Evolutionary conservation across 1,140 invertebrate genomes (phyloP).

Genomic region (Rhopalosiphum maidis): DNA sequence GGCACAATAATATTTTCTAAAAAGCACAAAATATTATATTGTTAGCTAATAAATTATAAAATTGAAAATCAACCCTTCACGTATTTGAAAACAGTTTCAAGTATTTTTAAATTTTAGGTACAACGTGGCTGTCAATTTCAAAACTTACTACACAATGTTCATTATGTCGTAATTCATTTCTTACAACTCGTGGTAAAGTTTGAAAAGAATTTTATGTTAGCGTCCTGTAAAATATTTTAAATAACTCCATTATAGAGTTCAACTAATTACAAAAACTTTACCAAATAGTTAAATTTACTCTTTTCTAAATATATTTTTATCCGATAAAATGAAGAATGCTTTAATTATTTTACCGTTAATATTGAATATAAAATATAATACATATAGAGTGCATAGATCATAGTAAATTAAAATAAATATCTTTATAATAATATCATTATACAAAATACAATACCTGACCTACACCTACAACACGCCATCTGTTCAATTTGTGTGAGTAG

Average conservation of each 20-base stretch:
- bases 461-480: not conserved
- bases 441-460: not conserved
- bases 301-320: not conserved
- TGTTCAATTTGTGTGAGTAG: not conserved
- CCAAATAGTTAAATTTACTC: not conserved
- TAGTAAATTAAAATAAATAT: constrained; percentile 15
- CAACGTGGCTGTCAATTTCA: constrained; percentile 3
- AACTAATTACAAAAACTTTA: constrained; percentile 22
- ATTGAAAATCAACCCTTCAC: not conserved
- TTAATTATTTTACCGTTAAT: not conserved
- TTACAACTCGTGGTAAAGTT: constrained; percentile 25
- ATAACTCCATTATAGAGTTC: constrained; percentile 40
- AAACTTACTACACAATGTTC: constrained; percentile 4
- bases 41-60: not conserved
- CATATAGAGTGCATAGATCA: not conserved
- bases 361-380: not conserved
- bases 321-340: not conserved
- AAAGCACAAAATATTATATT: not conserved
- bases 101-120: not conserved
- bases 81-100: not conserved
- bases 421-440: not conserved
- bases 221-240: constrained; percentile 18
- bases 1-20: not conserved
- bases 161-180: constrained; percentile 29
- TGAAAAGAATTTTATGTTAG: constrained; percentile 25